Percentiles rank a stretch among this genome's conserved stretches.
These are phyloP conservation scores for Corythornis cristatus DNA, from an alignment of 2,113 vertebrate species.

Conservation along the genomic window DNA sequence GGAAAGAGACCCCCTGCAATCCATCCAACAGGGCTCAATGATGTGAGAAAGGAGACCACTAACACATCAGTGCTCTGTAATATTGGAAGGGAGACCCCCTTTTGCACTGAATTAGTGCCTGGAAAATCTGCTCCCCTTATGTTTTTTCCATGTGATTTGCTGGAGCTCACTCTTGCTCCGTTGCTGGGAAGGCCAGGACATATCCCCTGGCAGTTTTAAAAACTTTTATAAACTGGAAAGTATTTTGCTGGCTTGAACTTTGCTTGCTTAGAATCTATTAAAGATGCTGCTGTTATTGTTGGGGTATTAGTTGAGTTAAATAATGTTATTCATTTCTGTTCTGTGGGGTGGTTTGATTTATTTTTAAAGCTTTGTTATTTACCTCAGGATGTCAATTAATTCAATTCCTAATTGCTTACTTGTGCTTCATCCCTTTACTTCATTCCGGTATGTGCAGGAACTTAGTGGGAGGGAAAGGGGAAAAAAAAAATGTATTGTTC, in stretches of 20 bases:
- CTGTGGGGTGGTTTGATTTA: neutral
- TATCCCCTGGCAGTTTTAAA: slow-evolving; percentile 68
- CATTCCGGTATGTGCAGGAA: neutral
- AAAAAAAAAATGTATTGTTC: neutral
- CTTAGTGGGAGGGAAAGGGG: neutral
- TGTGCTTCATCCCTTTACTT: neutral
- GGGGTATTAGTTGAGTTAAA: slow-evolving; percentile 14
- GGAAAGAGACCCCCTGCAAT: slow-evolving; percentile 49
- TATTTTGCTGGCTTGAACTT: slow-evolving; percentile 69
- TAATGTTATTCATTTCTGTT: neutral
- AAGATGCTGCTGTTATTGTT: slow-evolving; percentile 32
- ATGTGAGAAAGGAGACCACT: neutral
- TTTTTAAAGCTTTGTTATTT: neutral
- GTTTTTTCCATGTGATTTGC: slow-evolving; percentile 68
- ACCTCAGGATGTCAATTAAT: neutral
- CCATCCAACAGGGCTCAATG: slow-evolving; percentile 19
- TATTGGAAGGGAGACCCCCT: slow-evolving; percentile 56
- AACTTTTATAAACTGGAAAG: slow-evolving; percentile 77
- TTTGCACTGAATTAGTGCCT: slow-evolving; percentile 48
- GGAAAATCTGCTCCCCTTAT: slow-evolving; percentile 69
- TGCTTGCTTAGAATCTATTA: slow-evolving; percentile 26
- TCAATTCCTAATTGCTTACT: neutral
- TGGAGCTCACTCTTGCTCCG: slow-evolving; percentile 40
- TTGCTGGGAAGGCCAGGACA: slow-evolving; percentile 51
- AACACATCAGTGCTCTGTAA: slow-evolving; percentile 5